These are phyloP conservation scores for Bucco capensis DNA, from an alignment of 2,113 vertebrate species.

Conservation along the genomic window DNA sequence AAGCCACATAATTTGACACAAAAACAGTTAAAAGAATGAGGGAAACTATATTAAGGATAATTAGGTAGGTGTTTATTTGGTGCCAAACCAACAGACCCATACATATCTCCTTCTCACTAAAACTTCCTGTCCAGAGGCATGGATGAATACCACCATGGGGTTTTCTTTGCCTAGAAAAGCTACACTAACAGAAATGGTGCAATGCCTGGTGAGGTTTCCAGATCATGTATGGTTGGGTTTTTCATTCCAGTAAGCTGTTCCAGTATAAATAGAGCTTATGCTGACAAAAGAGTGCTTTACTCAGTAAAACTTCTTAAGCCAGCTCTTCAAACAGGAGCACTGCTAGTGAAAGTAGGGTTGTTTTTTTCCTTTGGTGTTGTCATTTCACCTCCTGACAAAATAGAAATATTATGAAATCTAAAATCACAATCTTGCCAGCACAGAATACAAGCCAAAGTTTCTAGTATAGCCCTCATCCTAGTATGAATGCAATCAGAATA, in stretches of 20 bases:
- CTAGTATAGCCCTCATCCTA: background rate
- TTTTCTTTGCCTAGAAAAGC: background rate
- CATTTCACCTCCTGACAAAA: background rate
- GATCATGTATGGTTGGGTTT: background rate
- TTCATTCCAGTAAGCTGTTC: constrained; percentile 22
- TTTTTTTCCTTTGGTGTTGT: background rate
- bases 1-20: background rate
- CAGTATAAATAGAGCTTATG: constrained; percentile 3
- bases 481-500: background rate
- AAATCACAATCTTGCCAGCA: background rate
- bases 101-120: background rate
- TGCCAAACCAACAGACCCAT: background rate
- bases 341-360: background rate
- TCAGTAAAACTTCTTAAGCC: constrained; percentile 18
- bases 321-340: background rate
- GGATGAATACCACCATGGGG: background rate
- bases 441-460: background rate
- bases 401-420: background rate
- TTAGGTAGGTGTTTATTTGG: background rate
- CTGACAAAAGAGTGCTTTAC: constrained; percentile 4
- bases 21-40: background rate
- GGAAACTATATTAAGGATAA: background rate
- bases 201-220: background rate
- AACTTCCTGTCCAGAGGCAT: background rate
- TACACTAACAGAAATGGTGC: background rate